Percentiles rank a stretch among this genome's conserved stretches.
These are phyloP conservation scores for Cardiocondyla obscurior DNA, from an alignment of 1,140 invertebrate genomes.

Conservation along the genomic window DNA sequence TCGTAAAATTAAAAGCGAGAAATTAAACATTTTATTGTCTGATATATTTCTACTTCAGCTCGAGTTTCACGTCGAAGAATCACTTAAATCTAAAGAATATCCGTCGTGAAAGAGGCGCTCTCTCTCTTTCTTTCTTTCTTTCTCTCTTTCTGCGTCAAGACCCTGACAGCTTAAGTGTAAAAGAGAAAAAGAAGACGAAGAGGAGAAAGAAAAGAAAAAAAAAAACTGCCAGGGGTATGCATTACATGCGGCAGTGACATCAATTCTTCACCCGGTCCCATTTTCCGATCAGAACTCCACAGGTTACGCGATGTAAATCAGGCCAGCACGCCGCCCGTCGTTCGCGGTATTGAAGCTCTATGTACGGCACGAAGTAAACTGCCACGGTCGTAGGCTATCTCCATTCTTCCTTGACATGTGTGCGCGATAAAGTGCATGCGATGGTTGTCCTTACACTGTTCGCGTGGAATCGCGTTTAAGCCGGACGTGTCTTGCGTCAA, in stretches of 20 bases:
- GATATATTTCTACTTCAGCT: neutral
- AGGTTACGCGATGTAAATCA: conserved; percentile 65
- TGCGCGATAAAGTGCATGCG: conserved; percentile 57
- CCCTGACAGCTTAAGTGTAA: neutral
- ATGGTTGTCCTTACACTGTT: conserved; percentile 16
- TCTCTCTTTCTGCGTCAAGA: neutral
- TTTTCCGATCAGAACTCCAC: conserved; percentile 40
- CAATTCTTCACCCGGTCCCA: conserved; percentile 3
- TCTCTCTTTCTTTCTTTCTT: too few species aligned
- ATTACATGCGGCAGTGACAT: conserved; percentile 1
- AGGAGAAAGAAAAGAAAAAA: neutral
- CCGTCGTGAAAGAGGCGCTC: neutral
- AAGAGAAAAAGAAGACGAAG: too few species aligned
- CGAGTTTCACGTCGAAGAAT: neutral
- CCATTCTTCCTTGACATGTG: conserved; percentile 57
- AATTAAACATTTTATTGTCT: neutral
- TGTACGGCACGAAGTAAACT: conserved; percentile 40
- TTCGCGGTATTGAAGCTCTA: conserved; percentile 55
- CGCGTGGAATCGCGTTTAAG: neutral
- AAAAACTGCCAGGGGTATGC: neutral
- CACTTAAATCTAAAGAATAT: neutral
- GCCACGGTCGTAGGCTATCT: conserved; percentile 40
- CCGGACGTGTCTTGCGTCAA: neutral
- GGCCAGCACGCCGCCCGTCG: conserved; percentile 16
- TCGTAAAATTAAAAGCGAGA: neutral